Percentiles rank a stretch among this genome's conserved stretches.
Evolutionary conservation across 2,888 invertebrate genomes (phyloP).

Genomic region (Hoplodrina blanda): DNA sequence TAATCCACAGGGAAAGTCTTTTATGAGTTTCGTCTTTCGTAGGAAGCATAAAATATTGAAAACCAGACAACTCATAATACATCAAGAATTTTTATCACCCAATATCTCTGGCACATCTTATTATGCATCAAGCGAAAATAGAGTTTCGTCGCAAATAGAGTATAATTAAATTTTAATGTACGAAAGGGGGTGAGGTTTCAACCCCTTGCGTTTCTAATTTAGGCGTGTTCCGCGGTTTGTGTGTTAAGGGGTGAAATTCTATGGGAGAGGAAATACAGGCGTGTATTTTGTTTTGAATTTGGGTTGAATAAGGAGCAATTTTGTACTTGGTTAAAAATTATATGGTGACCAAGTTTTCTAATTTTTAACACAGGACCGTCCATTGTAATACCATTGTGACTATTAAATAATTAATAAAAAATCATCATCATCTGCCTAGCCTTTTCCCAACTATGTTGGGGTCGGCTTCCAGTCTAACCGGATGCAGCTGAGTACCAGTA

Average conservation of each 20-base stretch:
- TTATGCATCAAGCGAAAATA: slow-evolving; percentile 13
- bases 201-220: slow-evolving; percentile 47
- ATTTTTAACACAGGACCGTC: too few relatives aligned
- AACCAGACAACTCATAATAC: background rate
- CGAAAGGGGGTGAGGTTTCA: slow-evolving; percentile 20
- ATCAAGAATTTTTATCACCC: slow-evolving; percentile 21
- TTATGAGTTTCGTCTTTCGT: background rate
- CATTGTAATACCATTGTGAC: too few relatives aligned
- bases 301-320: slow-evolving; percentile 1
- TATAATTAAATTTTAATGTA: slow-evolving; percentile 60
- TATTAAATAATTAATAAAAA: too few relatives aligned
- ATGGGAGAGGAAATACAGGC: slow-evolving; percentile 25
- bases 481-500: too few relatives aligned
- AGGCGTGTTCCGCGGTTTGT: slow-evolving; percentile 41
- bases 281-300: slow-evolving; percentile 31
- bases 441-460: too few relatives aligned
- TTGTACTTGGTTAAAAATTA: background rate
- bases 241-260: slow-evolving; percentile 32
- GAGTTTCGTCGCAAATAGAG: slow-evolving; percentile 35
- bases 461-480: too few relatives aligned
- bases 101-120: slow-evolving; percentile 33
- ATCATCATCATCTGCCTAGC: too few relatives aligned
- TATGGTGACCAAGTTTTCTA: background rate
- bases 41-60: slow-evolving; percentile 12
- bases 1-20: background rate